These are phyloP conservation scores for Saccopteryx leptura DNA, from an alignment of 2,113 vertebrate genomes.

Conservation along the genomic window DNA sequence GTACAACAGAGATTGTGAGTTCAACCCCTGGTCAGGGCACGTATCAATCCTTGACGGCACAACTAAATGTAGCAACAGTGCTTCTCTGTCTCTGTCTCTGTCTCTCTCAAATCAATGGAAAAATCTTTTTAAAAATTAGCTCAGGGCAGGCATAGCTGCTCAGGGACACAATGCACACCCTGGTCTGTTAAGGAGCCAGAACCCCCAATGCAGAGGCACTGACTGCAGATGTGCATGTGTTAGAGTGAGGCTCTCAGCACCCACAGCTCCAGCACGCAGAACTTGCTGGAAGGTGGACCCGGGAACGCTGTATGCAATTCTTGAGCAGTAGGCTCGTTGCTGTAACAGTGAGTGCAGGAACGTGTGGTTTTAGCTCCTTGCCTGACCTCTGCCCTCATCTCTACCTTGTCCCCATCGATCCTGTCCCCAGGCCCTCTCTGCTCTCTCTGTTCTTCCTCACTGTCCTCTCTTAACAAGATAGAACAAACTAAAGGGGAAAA, in stretches of 20 bases:
- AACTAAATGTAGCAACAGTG: too few species aligned
- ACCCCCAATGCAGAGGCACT: fast-evolving
- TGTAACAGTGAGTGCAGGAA: not conserved
- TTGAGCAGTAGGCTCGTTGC: not conserved
- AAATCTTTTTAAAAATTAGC: too few species aligned
- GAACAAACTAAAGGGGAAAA: not conserved
- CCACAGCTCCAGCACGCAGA: not conserved
- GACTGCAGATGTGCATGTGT: not conserved
- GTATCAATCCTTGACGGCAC: too few species aligned
- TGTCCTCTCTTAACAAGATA: not conserved
- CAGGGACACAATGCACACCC: fast-evolving
- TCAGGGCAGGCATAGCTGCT: not conserved
- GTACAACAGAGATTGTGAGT: too few species aligned
- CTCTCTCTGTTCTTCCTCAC: not conserved
- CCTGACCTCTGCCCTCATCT: not conserved
- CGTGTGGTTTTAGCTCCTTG: fast-evolving
- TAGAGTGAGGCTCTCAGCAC: not conserved
- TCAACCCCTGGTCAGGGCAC: too few species aligned
- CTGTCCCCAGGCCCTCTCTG: too few species aligned
- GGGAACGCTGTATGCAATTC: not conserved
- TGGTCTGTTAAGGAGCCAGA: not conserved
- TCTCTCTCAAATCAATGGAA: too few species aligned
- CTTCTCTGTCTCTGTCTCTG: too few species aligned
- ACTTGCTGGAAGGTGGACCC: not conserved
- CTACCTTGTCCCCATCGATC: not conserved